Evolutionary conservation across 2,797 vertebrate species (phyloP), one percentile per base, ranked within the genome.

Genomic region (Semaprochilodus insignis): DNA sequence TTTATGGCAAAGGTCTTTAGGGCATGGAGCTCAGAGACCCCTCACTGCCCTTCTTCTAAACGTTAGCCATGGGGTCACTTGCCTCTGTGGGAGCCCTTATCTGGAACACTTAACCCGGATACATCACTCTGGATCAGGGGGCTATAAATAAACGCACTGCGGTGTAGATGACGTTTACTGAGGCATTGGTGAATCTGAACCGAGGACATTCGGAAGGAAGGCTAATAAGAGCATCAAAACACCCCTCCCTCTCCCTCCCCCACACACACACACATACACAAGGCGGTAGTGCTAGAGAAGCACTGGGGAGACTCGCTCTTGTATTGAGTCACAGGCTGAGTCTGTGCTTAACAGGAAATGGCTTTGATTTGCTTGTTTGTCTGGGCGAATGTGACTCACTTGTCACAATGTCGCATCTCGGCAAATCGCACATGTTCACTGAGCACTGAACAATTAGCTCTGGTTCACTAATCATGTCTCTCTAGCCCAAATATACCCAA

Each of bases 391-490:
- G 57, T 81, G 40, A 84, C 52, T 88, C 77, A 80, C 27, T 74
- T 67, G 25, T 83, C 78, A 77, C 78, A 77, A 69, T 70, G 57
- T 63, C 51, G 78, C 27, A 73, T 78, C 15, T 62, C 3, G 17
- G 27, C 75, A 85, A 74, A 85, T 25, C 74, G 72, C 63, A 80
- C 82, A 74, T 75, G 71, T 88, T 88, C 75, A 85, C 81, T 27
- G 59, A 87, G 78, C 65, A 65, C 72, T 7, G 15, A 40, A 80
- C 84, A 87, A 82, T 90, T 86, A 91, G 83, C 85, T 57, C 67
- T 59, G 60, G 82, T 89, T 92, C 84, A 88, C 87, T 89, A 90
- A 79, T 71, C 70, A 74, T 78, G 66, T 79, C 54, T 55, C 62
- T 76, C 69, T 52, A 76, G 85, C 74, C 73, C 27, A 88, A 87